These are phyloP conservation scores for Caenorhabditis panamensis DNA, from an alignment of 2,888 invertebrate genomes.

Conservation along the genomic window DNA sequence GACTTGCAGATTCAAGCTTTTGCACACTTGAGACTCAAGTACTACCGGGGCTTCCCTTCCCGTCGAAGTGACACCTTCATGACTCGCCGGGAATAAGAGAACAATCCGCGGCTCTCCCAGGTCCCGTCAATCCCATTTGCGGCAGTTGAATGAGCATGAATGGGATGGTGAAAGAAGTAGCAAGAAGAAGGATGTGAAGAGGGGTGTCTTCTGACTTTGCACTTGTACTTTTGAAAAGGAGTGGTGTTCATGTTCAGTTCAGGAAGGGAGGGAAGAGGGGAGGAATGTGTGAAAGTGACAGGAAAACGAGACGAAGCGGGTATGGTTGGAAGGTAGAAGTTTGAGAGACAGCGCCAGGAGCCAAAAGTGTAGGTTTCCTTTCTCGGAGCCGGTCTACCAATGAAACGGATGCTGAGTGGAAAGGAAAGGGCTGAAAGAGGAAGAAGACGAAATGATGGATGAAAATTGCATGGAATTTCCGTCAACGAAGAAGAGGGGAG, in stretches of 20 bases:
- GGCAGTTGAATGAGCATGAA: constrained; percentile 59
- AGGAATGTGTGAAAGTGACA: background rate
- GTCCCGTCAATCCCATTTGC: constrained; percentile 60
- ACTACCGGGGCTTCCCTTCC: constrained; percentile 23
- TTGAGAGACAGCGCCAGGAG: too few species aligned
- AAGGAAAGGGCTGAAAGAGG: constrained; percentile 14
- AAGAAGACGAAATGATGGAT: constrained; percentile 2
- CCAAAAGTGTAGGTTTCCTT: constrained; percentile 9
- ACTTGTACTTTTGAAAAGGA: background rate
- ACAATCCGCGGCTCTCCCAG: constrained; percentile 19
- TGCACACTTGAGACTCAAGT: constrained; percentile 28
- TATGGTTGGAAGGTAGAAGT: too few species aligned
- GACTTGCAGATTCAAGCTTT: background rate
- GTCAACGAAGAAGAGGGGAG: background rate
- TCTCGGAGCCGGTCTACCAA: background rate
- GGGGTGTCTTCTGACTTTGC: background rate
- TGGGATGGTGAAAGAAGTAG: constrained; percentile 23
- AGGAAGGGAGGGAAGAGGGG: background rate
- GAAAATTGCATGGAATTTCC: constrained; percentile 1
- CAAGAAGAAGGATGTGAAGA: background rate
- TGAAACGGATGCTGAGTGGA: background rate
- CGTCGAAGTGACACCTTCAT: constrained; percentile 50
- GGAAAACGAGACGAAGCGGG: background rate
- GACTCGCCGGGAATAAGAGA: constrained; percentile 39
- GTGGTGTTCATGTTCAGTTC: background rate